phyloP scores from a whole-genome alignment of 2,888 invertebrate genomes.

The Nemotelus pantherinus region DNA sequence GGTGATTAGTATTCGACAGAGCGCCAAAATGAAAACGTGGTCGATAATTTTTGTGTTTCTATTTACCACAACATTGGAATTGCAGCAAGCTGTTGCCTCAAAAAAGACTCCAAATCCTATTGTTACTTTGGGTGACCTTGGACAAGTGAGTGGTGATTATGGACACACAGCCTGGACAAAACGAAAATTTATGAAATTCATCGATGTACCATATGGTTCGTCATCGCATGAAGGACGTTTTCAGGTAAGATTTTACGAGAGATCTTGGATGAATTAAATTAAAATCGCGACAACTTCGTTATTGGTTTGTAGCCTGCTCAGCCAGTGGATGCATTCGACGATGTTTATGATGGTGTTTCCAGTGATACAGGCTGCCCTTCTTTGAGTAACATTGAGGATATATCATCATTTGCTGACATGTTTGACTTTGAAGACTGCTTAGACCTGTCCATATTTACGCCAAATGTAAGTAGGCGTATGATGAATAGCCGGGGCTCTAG shows the following conservation, averaged over 20 bases:
- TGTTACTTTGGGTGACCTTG: slow-evolving; percentile 41
- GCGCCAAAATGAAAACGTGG: slow-evolving; percentile 27
- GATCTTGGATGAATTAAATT: not conserved
- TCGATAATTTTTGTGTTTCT: not conserved
- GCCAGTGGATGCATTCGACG: slow-evolving; percentile 27
- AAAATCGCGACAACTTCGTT: not conserved
- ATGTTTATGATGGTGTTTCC: slow-evolving; percentile 22
- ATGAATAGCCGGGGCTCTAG: too few relatives aligned
- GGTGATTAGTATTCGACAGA: slow-evolving; percentile 1
- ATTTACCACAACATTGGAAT: not conserved
- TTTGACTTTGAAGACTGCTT: slow-evolving; percentile 47
- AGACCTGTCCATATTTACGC: slow-evolving; percentile 45
- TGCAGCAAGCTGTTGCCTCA: not conserved
- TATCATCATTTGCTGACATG: not conserved
- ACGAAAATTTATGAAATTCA: slow-evolving; percentile 45
- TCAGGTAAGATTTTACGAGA: slow-evolving; percentile 31
- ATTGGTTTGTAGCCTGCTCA: slow-evolving; percentile 29
- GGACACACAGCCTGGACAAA: slow-evolving; percentile 48
- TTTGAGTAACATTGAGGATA: slow-evolving; percentile 17
- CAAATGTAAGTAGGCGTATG: slow-evolving; percentile 39
- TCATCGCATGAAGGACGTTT: slow-evolving; percentile 43
- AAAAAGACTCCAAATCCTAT: slow-evolving; percentile 22
- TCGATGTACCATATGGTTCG: slow-evolving; percentile 50
- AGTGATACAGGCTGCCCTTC: slow-evolving; percentile 27
- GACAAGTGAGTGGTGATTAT: slow-evolving; percentile 41